Base-by-base conservation (phyloP, 2,797 vertebrate species). In the Coranthus polyacanthus region DNA sequence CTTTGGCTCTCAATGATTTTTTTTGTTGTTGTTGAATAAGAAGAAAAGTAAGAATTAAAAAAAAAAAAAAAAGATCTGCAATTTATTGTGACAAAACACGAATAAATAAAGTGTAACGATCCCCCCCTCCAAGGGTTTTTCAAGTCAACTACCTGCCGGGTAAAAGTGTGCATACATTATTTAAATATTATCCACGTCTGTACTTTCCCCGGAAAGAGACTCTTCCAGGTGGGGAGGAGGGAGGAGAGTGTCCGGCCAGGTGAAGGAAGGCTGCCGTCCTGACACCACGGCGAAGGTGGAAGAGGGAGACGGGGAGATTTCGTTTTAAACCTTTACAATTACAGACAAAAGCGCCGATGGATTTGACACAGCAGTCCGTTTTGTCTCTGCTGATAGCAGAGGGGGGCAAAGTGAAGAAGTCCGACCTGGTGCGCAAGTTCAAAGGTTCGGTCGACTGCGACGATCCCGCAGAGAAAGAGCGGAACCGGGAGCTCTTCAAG, bases 401-500 rank as follows among this genome's bases (percentile, higher is more conserved):
- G 42, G 94, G 95, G 2, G 97, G 97, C 0, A 80, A 86, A 75
- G 87, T 94, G 75, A 93, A 72, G 74, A 94, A 94, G 68, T 72
- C 93, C 0, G 94, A 96, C 26, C 53, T 99, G 67, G 58, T 95
- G 78, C 74, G 12, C 13, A 82, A 82, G 71, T 98, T 97, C 87
- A 90, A 85, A 83, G 88, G 78, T 22, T 68, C 80, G 3, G 12
- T 97, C 20, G 94, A 96, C n/a, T 88, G 84, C 65, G 75, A 36
- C 2, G 93, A 94, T 55, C 90, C 85, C 4, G 83, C 71, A 2
- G 86, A 92, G 53, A 94, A 72, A 50, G 89, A 90, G 0, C 92
- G 84, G 34, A 95, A 95, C 85, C 78, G 93, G 68, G 94, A 94
- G 21, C 88, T 92, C 0, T 98, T 98, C 82, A 95, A 94, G 91